Conservation (phyloP, 53 echinoderm and acorn worm genomes). For the Echinarachnius parma region DNA sequence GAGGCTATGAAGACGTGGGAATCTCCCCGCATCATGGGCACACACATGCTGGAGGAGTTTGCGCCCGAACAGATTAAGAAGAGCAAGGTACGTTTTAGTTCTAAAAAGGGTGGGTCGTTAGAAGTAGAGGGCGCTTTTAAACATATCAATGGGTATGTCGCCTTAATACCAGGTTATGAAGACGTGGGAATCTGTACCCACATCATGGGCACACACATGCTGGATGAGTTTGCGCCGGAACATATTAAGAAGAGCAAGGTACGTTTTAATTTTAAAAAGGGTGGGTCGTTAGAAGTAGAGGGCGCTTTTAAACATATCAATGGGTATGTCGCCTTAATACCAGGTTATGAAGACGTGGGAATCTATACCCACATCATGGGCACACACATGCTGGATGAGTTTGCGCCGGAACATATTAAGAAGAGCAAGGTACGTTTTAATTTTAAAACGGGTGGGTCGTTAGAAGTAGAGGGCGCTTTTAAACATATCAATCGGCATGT, state of each 20-base stretch:
- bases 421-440: slow-evolving; percentile 45
- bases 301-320: no score
- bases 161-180: slow-evolving; percentile 38
- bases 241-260: slow-evolving; percentile 64
- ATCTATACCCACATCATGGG: slow-evolving; percentile 42
- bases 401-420: slow-evolving; percentile 52
- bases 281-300: no score
- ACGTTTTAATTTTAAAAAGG: no score
- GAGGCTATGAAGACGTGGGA: slow-evolving; percentile 23
- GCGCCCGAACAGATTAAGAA: slow-evolving; percentile 55
- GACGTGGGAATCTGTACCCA: slow-evolving; percentile 35
- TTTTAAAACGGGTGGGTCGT: no score
- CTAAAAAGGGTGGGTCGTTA: no score
- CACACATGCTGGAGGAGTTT: slow-evolving; percentile 39
- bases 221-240: slow-evolving; percentile 37
- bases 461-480: no score
- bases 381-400: slow-evolving; percentile 36
- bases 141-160: no score
- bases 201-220: slow-evolving; percentile 35
- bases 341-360: slow-evolving; percentile 21
- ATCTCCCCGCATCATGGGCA: slow-evolving; percentile 42
- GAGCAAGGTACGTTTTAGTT: slow-evolving; percentile 42
- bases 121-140: no score
- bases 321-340: slow-evolving; percentile 33
- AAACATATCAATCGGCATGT: no score